Evolutionary conservation across 2,113 vertebrate genomes (phyloP).

Genomic region (Morone saxatilis): DNA sequence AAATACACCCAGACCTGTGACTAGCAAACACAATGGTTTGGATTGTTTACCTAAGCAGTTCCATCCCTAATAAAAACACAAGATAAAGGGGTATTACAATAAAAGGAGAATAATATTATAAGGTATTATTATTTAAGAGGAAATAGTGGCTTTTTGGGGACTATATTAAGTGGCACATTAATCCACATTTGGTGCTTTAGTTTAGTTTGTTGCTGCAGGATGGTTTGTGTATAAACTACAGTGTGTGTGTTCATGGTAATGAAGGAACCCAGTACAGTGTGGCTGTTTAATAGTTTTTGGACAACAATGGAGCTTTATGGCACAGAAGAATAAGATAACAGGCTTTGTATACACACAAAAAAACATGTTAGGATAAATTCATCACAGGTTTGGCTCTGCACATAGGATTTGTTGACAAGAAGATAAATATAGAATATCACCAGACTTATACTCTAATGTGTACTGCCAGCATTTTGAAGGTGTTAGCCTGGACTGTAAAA

Average conservation of each 20-base stretch:
- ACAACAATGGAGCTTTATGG: neutral
- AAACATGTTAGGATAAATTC: neutral
- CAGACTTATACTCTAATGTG: neutral
- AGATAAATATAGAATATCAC: constrained; percentile 6
- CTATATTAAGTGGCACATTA: neutral
- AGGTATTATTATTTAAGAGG: too few species aligned
- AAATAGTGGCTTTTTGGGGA: too few species aligned
- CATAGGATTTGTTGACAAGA: neutral
- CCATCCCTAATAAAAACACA: too few species aligned
- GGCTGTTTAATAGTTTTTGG: neutral
- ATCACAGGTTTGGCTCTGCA: neutral
- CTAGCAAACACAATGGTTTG: too few species aligned
- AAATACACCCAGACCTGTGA: too few species aligned
- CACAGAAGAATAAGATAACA: neutral
- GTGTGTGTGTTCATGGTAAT: neutral
- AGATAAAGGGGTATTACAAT: too few species aligned
- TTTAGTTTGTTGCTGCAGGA: neutral
- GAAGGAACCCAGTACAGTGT: neutral
- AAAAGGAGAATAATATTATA: too few species aligned
- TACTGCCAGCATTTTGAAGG: neutral
- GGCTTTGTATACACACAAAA: neutral
- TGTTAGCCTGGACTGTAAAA: neutral
- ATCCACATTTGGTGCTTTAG: neutral
- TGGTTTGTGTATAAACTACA: neutral
- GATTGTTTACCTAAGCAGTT: too few species aligned